Evolutionary conservation across 2,888 invertebrate genomes (phyloP).

Genomic region (Celastrina argiolus): DNA sequence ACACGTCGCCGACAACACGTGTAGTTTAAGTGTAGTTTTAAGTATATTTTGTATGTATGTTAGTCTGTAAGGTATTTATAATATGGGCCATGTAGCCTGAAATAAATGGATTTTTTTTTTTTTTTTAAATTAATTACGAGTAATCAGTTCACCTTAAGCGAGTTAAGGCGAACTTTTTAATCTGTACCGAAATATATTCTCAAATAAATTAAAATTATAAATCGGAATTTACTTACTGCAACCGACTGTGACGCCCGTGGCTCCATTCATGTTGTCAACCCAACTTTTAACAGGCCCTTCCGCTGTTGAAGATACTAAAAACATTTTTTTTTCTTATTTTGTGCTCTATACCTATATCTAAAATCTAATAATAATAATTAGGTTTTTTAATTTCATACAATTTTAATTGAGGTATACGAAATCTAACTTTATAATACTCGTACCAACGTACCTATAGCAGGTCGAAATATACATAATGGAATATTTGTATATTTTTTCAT

Average conservation of each 20-base stretch:
- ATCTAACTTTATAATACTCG: not conserved
- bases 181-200: not conserved
- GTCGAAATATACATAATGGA: constrained; percentile 87
- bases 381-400: too few relatives aligned
- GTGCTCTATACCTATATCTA: too few relatives aligned
- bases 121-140: not conserved
- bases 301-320: constrained; percentile 78
- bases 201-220: not conserved
- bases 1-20: too few relatives aligned
- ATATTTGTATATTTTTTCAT: constrained; percentile 76
- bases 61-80: too few relatives aligned
- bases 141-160: too few relatives aligned
- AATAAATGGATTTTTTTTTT: too few relatives aligned
- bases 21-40: too few relatives aligned
- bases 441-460: constrained; percentile 81
- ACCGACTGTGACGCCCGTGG: constrained; percentile 80
- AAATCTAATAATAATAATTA: too few relatives aligned
- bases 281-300: constrained; percentile 82
- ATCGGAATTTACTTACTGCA: constrained; percentile 53
- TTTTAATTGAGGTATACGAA: too few relatives aligned
- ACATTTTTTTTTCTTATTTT: too few relatives aligned
- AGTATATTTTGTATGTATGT: too few relatives aligned
- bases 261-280: constrained; percentile 89
- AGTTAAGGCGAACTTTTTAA: not conserved
- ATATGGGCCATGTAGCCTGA: too few relatives aligned